These are phyloP conservation scores for Sapayoa aenigma DNA, from an alignment of 2,113 vertebrate species.

Conservation along the genomic window DNA sequence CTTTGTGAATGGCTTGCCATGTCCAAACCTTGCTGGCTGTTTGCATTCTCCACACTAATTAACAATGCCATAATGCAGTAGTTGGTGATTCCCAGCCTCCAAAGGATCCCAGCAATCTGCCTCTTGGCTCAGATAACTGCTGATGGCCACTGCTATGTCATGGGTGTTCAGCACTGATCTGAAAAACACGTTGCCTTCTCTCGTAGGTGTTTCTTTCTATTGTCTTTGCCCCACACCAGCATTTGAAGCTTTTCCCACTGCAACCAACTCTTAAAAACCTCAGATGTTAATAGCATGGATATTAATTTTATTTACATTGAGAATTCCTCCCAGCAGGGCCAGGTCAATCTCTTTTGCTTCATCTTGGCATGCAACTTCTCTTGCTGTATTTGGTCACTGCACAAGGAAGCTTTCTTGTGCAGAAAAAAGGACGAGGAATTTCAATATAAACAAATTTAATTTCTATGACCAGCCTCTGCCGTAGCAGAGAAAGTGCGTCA, in stretches of 20 bases:
- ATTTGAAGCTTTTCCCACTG: not conserved
- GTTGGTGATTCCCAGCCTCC: not conserved
- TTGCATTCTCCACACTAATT: not conserved
- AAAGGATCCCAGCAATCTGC: not conserved
- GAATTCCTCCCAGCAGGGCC: not conserved
- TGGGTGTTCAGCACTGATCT: not conserved
- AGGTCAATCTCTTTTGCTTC: not conserved
- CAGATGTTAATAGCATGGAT: not conserved
- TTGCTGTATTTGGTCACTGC: not conserved
- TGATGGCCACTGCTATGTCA: not conserved
- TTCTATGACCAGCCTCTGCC: not conserved
- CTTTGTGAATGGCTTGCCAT: not conserved
- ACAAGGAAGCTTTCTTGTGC: not conserved
- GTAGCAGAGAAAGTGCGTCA: not conserved
- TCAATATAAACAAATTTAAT: not conserved
- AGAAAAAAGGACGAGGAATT: not conserved
- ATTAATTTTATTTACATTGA: not conserved
- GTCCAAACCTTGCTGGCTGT: not conserved
- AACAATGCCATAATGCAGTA: not conserved
- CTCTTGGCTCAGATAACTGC: not conserved
- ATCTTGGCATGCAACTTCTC: not conserved
- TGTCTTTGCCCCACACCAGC: not conserved
- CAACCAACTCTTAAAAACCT: not conserved
- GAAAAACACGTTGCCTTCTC: not conserved
- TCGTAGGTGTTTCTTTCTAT: not conserved